Evolutionary conservation across 2,888 invertebrate species (phyloP).

Genomic region (Cosmia pyralina): DNA sequence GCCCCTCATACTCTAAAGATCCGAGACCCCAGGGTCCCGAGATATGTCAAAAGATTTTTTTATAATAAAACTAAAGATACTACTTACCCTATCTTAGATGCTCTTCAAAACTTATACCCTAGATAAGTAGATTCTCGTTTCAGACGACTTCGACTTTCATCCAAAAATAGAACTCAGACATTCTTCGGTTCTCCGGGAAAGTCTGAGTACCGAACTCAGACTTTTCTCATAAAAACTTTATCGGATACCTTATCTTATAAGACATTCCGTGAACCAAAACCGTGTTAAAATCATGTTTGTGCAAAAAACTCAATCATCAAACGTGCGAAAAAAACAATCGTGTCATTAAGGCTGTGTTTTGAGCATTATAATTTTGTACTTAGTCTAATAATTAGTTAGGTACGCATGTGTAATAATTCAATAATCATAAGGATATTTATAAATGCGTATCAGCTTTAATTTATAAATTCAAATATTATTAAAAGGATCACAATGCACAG

Average conservation of each 20-base stretch:
- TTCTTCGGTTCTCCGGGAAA: slow-evolving; percentile 4
- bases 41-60: no score
- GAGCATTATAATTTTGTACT: background rate
- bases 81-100: no score
- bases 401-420: background rate
- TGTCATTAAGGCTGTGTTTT: slow-evolving; percentile 36
- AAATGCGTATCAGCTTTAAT: background rate
- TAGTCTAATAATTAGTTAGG: background rate
- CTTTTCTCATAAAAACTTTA: slow-evolving; percentile 19
- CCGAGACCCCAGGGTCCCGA: no score
- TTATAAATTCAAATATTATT: background rate
- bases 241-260: slow-evolving; percentile 24
- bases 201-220: background rate
- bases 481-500: slow-evolving; percentile 12
- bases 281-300: slow-evolving; percentile 33
- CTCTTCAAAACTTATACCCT: background rate
- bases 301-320: slow-evolving; percentile 38
- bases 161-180: slow-evolving; percentile 7
- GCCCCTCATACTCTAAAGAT: no score
- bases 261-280: slow-evolving; percentile 11
- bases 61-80: no score
- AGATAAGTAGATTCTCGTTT: slow-evolving; percentile 18
- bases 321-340: slow-evolving; percentile 46
- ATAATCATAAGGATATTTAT: background rate
- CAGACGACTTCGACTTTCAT: background rate